phyloP scores from a whole-genome alignment of 2,113 vertebrate species.

The Ursus arctos region DNA sequence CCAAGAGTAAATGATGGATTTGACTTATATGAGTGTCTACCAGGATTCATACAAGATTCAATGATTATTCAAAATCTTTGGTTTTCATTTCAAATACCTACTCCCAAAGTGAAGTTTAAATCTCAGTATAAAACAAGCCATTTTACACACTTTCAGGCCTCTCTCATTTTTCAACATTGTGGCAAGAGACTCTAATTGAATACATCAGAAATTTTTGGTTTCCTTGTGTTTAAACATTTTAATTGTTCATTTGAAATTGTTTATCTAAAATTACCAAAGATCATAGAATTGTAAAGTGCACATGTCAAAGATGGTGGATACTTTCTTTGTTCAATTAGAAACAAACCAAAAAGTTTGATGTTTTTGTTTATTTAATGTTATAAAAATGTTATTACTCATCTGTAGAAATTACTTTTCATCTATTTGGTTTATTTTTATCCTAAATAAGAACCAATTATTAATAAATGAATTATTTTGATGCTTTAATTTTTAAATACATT shows the following conservation, averaged over 20 bases:
- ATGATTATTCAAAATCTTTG: not conserved
- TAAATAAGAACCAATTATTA: constrained; percentile 42
- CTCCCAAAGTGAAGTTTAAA: not conserved
- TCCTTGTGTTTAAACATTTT: constrained; percentile 13
- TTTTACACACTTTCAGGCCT: constrained; percentile 37
- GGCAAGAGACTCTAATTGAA: constrained; percentile 32
- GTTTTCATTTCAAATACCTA: constrained; percentile 46
- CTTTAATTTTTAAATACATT: constrained; percentile 49
- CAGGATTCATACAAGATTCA: not conserved
- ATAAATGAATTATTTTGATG: constrained; percentile 43
- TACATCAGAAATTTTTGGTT: constrained; percentile 1
- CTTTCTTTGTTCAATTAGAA: constrained; percentile 40
- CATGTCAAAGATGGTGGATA: not conserved
- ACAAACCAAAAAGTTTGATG: constrained; percentile 2
- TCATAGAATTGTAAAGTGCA: not conserved
- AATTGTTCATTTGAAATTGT: constrained; percentile 43
- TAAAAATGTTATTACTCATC: constrained; percentile 41
- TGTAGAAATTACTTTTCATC: constrained; percentile 35
- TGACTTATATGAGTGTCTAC: not conserved
- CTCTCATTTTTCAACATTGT: constrained; percentile 55
- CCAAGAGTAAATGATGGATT: constrained; percentile 43
- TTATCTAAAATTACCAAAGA: constrained; percentile 48
- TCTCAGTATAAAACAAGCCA: not conserved
- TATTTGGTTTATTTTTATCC: constrained; percentile 40
- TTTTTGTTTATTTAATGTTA: constrained; percentile 31